Evolutionary conservation across 2,113 vertebrate species (phyloP).

Genomic region (Pterophyllum scalare): DNA sequence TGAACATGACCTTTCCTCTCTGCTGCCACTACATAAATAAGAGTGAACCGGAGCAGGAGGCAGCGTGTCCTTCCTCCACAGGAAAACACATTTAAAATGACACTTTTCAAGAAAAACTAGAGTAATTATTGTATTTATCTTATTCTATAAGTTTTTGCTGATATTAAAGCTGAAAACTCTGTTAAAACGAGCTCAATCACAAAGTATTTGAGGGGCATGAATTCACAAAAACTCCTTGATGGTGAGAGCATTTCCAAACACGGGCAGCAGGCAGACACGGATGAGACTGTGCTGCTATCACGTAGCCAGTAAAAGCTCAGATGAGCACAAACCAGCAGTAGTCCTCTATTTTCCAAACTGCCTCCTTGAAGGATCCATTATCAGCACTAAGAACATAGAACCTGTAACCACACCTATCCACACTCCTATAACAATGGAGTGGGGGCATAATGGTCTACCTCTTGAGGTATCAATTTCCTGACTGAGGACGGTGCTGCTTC

Average conservation of each 20-base stretch:
- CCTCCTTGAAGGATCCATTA: slow-evolving; percentile 8
- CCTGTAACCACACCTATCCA: slow-evolving; percentile 3
- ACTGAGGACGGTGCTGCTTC: background rate
- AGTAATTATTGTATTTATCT: background rate
- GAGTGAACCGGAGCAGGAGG: background rate
- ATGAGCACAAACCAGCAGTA: too few species aligned
- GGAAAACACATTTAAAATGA: background rate
- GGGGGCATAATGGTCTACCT: background rate
- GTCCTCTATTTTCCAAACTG: background rate
- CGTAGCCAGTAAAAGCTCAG: background rate
- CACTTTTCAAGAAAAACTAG: background rate
- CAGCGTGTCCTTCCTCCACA: background rate
- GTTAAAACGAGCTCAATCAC: background rate
- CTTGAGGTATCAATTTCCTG: background rate
- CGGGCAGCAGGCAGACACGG: too few species aligned
- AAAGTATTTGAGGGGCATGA: background rate
- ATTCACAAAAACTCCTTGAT: background rate
- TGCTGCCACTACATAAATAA: background rate
- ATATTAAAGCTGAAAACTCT: background rate
- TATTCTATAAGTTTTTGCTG: background rate
- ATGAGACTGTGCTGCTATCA: background rate
- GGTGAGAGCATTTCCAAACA: background rate
- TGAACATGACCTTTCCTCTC: background rate
- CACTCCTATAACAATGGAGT: background rate
- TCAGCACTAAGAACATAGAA: slow-evolving; percentile 2